phyloP scores from a whole-genome alignment of 1,140 invertebrate species.

The Zophobas atratus region DNA sequence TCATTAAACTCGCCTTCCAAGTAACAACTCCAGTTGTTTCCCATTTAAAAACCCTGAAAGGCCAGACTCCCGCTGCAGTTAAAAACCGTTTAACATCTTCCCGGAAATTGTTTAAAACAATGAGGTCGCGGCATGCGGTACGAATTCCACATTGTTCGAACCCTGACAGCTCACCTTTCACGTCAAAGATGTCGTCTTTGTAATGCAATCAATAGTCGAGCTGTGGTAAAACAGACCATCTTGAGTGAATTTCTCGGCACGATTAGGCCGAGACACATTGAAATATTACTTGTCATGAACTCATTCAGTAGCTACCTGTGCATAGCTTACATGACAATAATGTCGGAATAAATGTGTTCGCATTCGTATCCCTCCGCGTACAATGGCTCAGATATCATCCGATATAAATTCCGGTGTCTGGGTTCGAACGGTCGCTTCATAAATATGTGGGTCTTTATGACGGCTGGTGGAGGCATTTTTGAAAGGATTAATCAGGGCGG shows the following conservation, averaged over 20 bases:
- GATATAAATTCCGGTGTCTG: slow-evolving; percentile 51
- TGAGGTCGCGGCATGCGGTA: slow-evolving; percentile 32
- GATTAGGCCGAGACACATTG: slow-evolving; percentile 23
- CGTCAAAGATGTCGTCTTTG: neutral
- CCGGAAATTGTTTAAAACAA: slow-evolving; percentile 43
- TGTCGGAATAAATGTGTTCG: slow-evolving; percentile 47
- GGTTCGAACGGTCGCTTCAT: slow-evolving; percentile 10
- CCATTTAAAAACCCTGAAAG: too few species aligned
- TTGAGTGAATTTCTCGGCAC: neutral
- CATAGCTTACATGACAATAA: slow-evolving; percentile 43
- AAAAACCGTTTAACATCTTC: slow-evolving; percentile 28
- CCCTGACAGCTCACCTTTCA: slow-evolving; percentile 18
- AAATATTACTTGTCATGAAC: slow-evolving; percentile 52
- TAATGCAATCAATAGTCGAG: neutral
- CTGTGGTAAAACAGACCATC: slow-evolving; percentile 3
- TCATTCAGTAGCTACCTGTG: slow-evolving; percentile 50
- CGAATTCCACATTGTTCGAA: slow-evolving; percentile 13
- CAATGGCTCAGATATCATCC: slow-evolving; percentile 53
- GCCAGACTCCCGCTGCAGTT: too few species aligned
- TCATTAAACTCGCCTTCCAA: too few species aligned
- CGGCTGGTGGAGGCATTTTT: slow-evolving; percentile 44
- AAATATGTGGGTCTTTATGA: slow-evolving; percentile 43
- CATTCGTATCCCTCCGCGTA: slow-evolving; percentile 48
- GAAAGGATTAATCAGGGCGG: slow-evolving; percentile 37
- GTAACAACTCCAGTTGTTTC: too few species aligned